Evolutionary conservation across 2,797 vertebrate species (phyloP).

Genomic region (Scolopax rusticola): DNA sequence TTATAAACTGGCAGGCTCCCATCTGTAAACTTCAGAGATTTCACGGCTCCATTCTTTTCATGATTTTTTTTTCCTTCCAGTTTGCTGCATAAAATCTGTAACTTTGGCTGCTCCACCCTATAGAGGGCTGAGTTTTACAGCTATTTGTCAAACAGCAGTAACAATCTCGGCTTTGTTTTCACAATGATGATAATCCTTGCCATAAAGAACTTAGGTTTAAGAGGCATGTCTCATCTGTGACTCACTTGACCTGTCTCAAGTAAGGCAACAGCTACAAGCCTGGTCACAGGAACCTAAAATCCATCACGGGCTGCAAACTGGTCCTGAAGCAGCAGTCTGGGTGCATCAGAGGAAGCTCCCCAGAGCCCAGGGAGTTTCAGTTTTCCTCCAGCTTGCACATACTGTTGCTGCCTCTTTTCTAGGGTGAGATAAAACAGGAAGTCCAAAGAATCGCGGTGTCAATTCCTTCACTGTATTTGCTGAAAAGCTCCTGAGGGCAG

Average conservation of each 20-base stretch:
- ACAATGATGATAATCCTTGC: not conserved
- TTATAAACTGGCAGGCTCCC: not conserved
- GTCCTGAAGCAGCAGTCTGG: not conserved
- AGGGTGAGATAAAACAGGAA: not conserved
- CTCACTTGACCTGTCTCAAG: not conserved
- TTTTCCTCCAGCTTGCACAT: not conserved
- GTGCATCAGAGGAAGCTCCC: not conserved
- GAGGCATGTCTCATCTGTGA: not conserved
- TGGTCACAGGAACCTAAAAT: not conserved
- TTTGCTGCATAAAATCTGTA: not conserved
- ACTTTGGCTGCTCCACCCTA: not conserved
- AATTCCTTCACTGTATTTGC: not conserved
- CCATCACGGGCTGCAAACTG: not conserved
- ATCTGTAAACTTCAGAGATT: not conserved
- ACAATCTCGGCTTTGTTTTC: not conserved
- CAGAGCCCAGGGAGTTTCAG: not conserved
- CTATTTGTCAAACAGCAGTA: not conserved
- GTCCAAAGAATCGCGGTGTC: not conserved
- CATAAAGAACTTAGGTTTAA: not conserved
- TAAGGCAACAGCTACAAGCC: not conserved
- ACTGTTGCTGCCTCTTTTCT: not conserved
- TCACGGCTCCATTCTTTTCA: not conserved
- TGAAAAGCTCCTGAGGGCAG: slow-evolving; percentile 18
- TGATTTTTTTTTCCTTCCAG: not conserved
- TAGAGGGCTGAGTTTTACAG: not conserved